A percentile compares a stretch with the other conserved stretches of the same genome.
These are phyloP conservation scores for Pardosa pseudoannulata DNA, from an alignment of 2,888 invertebrate genomes.

Conservation along the genomic window DNA sequence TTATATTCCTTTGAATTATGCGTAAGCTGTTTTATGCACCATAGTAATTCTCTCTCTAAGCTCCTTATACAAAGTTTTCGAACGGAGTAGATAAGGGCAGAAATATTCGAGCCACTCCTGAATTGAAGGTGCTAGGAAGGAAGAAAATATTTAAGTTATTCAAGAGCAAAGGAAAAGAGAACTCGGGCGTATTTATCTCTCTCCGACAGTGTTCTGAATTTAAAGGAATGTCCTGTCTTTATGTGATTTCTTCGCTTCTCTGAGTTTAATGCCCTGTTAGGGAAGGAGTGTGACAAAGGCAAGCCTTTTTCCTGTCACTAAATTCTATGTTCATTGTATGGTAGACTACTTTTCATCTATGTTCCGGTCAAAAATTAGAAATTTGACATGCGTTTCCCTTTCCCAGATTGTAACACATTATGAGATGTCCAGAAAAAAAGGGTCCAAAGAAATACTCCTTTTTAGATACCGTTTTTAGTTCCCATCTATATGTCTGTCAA, in stretches of 20 bases:
- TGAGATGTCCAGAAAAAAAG: too few species aligned
- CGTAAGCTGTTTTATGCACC: constrained; percentile 4
- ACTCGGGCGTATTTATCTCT: constrained; percentile 61
- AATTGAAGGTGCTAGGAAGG: constrained; percentile 17
- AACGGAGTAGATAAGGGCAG: neutral
- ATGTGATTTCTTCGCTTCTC: constrained; percentile 61
- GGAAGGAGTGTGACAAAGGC: constrained; percentile 34
- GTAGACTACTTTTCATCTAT: too few species aligned
- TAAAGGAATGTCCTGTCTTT: constrained; percentile 66
- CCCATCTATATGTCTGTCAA: too few species aligned
- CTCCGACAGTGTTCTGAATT: constrained; percentile 57
- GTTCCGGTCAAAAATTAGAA: too few species aligned
- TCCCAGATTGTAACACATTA: too few species aligned
- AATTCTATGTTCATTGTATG: too few species aligned
- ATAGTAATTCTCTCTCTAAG: neutral
- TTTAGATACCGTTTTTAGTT: too few species aligned
- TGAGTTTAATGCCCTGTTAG: constrained; percentile 44
- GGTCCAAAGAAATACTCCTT: too few species aligned
- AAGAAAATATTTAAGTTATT: constrained; percentile 22
- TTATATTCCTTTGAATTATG: constrained; percentile 21
- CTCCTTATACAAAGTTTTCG: neutral
- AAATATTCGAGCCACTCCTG: neutral
- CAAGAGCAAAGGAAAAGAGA: constrained; percentile 11
- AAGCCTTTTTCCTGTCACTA: constrained; percentile 21
- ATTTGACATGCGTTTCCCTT: too few species aligned